phyloP scores from a whole-genome alignment of 2,888 invertebrate species.

The Netelia inedita region DNA sequence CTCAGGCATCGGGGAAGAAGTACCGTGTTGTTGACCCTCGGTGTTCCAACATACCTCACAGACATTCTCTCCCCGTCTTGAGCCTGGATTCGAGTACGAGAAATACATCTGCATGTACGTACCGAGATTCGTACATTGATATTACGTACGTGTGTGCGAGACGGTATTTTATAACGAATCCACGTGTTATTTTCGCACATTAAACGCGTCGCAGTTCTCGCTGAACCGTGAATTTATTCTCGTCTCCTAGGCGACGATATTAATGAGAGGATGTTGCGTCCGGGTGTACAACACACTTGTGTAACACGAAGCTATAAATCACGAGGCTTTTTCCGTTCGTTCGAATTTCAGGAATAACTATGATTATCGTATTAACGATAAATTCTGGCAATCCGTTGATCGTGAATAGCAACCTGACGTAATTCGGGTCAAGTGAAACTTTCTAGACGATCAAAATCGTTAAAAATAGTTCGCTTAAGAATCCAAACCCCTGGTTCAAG shows the following conservation, averaged over 20 bases:
- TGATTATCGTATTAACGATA: neutral
- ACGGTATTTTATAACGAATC: conserved; percentile 21
- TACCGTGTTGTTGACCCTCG: conserved; percentile 66
- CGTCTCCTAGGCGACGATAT: conserved; percentile 26
- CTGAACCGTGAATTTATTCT: conserved; percentile 54
- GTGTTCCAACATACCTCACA: conserved; percentile 26
- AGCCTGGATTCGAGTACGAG: neutral
- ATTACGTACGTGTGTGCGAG: neutral
- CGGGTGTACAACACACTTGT: neutral
- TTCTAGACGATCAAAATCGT: neutral
- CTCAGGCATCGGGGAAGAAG: conserved; percentile 53
- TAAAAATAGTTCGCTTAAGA: neutral
- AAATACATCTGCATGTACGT: neutral
- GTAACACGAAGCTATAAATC: conserved; percentile 17
- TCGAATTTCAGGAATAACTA: neutral
- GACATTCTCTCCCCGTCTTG: conserved; percentile 34
- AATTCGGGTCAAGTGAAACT: neutral
- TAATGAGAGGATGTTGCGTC: conserved; percentile 46
- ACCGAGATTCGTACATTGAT: neutral
- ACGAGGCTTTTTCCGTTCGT: conserved; percentile 1
- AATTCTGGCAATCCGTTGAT: neutral
- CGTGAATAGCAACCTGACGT: neutral
- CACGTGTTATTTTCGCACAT: conserved; percentile 29
- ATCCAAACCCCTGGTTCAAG: neutral
- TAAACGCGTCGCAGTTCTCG: conserved; percentile 23